phyloP scores from a whole-genome alignment of 2,797 vertebrate species.

The Hapalemur alaotrensis region DNA sequence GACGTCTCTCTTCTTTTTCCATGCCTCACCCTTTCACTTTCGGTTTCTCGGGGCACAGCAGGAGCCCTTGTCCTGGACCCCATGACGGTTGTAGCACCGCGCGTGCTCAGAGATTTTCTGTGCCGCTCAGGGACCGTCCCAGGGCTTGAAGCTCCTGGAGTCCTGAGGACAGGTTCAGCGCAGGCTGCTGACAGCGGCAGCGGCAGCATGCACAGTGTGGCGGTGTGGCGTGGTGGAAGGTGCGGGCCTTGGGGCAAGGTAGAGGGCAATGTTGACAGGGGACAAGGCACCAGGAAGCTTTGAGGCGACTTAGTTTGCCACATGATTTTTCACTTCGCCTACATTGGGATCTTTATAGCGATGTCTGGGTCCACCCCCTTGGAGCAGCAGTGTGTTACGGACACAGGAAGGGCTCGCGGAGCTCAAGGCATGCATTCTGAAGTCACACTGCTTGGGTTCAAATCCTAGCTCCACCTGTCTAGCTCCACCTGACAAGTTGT shows the following conservation, averaged over 20 bases:
- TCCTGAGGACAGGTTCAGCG: neutral
- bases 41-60: neutral
- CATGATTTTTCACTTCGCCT: neutral
- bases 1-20: neutral
- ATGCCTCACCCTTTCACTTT: conserved; percentile 32
- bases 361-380: neutral
- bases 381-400: neutral
- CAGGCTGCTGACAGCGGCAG: neutral
- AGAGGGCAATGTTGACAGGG: neutral
- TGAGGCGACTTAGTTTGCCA: rapidly evolving
- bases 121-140: neutral
- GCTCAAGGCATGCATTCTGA: neutral
- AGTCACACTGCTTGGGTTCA: neutral
- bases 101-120: neutral
- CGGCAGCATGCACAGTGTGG: rapidly evolving
- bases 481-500: neutral
- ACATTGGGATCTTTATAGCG: neutral
- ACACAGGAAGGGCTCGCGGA: rapidly evolving
- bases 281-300: neutral
- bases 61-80: neutral
- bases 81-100: rapidly evolving
- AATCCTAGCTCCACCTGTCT: neutral
- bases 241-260: neutral
- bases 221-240: rapidly evolving
- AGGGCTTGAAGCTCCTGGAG: neutral